Conservation (phyloP, 2,888 invertebrate genomes). For the Caenorhabditis imperialis region DNA sequence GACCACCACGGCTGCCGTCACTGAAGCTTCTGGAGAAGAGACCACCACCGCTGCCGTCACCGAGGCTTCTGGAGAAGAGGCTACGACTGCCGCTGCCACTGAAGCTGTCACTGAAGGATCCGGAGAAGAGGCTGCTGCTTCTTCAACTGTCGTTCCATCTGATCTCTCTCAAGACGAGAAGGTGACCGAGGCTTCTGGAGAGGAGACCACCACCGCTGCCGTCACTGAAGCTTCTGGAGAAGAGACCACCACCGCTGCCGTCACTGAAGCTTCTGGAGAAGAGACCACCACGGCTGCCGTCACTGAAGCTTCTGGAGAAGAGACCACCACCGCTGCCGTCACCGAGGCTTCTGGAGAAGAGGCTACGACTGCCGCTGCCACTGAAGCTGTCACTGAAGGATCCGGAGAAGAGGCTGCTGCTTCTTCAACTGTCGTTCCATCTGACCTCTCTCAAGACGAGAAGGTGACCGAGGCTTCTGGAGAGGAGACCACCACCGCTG, state of each 20-base stretch:
- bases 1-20: slow-evolving; percentile 10
- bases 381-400: slow-evolving; percentile 2
- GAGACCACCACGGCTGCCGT: slow-evolving; percentile 24
- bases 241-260: slow-evolving; percentile 20
- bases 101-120: slow-evolving; percentile 15
- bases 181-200: slow-evolving; percentile 17
- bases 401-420: slow-evolving; percentile 11
- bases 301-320: slow-evolving; percentile 24
- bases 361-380: neutral
- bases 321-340: neutral
- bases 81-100: slow-evolving; percentile 6
- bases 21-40: slow-evolving; percentile 18
- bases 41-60: slow-evolving; percentile 15
- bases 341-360: neutral
- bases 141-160: slow-evolving; percentile 1
- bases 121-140: slow-evolving; percentile 16
- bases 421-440: neutral
- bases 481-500: slow-evolving; percentile 32
- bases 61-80: slow-evolving; percentile 20
- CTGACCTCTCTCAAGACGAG: too few species aligned
- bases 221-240: slow-evolving; percentile 13
- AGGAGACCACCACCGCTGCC: slow-evolving; percentile 6
- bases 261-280: slow-evolving; percentile 31
- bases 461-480: slow-evolving; percentile 14
- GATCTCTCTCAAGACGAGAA: neutral